Base-by-base conservation (phyloP, 2,797 vertebrate species). In the Melanotaenia trifasciata region DNA sequence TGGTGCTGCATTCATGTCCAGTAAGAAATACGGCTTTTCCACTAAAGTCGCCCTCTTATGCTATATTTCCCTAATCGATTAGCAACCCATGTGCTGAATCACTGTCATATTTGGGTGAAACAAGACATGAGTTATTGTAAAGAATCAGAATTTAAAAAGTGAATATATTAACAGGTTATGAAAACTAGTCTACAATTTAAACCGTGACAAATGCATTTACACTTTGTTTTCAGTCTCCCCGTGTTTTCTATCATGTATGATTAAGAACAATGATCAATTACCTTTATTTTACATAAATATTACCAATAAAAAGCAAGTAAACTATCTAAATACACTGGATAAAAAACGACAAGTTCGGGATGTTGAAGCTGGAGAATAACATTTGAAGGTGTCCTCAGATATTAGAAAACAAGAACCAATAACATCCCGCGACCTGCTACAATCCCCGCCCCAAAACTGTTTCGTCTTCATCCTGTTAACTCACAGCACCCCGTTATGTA, bases 1-100 rank as follows among this genome's bases (percentile, higher is more conserved):
- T 30, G 30, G 51, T 80, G 91, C 26, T 81, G 84, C 90, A 12
- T 93, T 93, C 84, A 87, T 0, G 72, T 20, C n/a, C 67, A 0
- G 30, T 75, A 67, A 40, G 59, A 16, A 70, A 72, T 59, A 2
- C 0, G 22, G 14, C 0, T 3, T 7, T 70, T 58, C 0, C 0
- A 2, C 2, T 0, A 35, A 4, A 54, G 28, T 10, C 6, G 1
- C 3, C 3, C 4, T 13, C 3, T 20, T 30, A 3, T 0, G 0
- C 1, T 13, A 18, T 22, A 38, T 53, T 30, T 33, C 30, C 12
- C 3, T 33, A 12, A 28, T 10, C 0, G 33, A 59, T 35, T 3
- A 0, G 6, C 1, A 12, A n/a, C 14, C 0, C 4, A 18, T 0
- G 18, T 32, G 24, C 8, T 59, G 1, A 0, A 4, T 5, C 0